These are phyloP conservation scores for Flexamia atlantica DNA, from an alignment of 2,888 invertebrate genomes.

Conservation along the genomic window DNA sequence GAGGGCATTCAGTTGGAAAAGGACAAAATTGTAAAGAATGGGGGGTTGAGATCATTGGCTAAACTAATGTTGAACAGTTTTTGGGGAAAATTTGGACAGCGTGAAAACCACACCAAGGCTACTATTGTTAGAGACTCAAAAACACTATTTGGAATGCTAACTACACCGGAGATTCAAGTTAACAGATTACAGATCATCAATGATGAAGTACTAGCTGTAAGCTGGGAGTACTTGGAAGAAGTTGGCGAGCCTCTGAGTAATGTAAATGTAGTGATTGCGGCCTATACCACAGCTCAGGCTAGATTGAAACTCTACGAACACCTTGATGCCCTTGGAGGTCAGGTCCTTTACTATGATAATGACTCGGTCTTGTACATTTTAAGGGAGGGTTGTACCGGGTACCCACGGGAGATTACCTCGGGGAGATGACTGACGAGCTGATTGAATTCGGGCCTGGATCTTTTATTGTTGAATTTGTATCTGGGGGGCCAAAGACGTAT, in stretches of 20 bases:
- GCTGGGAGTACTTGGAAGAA: conserved; percentile 34
- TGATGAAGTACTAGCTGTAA: conserved; percentile 23
- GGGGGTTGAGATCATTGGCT: conserved; percentile 68
- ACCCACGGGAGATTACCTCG: conserved; percentile 61
- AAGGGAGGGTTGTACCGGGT: conserved; percentile 45
- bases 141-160: conserved; percentile 64
- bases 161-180: conserved; percentile 44
- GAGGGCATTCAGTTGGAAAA: conserved; percentile 67
- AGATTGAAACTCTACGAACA: conserved; percentile 53
- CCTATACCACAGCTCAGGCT: conserved; percentile 59
- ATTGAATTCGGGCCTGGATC: conserved; percentile 50
- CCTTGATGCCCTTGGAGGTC: conserved; percentile 29
- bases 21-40: conserved; percentile 67
- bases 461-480: conserved; percentile 59
- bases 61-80: conserved; percentile 69
- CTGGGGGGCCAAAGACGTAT: conserved; percentile 62
- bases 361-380: conserved; percentile 43
- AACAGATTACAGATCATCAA: conserved; percentile 8
- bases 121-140: conserved; percentile 56
- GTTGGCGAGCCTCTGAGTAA: conserved; percentile 34
- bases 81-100: conserved; percentile 69
- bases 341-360: conserved; percentile 58
- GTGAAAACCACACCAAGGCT: conserved; percentile 69
- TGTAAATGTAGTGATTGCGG: conserved; percentile 56
- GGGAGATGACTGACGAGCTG: conserved; percentile 59